These are phyloP conservation scores for Mesorhabditis spiculigera DNA, from an alignment of 2,888 invertebrate species.

Conservation along the genomic window DNA sequence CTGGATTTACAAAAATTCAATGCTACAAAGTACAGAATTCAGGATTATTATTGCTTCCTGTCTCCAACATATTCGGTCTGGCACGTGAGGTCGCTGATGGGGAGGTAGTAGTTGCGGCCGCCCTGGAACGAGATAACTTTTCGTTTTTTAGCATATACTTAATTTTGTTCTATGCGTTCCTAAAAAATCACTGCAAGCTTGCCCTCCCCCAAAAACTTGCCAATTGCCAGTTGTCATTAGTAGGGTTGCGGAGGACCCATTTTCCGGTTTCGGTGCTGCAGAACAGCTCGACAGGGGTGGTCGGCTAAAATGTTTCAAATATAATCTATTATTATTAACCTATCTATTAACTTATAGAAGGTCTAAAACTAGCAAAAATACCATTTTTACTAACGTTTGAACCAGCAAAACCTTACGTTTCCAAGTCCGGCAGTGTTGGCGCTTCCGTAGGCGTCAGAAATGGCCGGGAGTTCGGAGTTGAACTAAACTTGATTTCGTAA, in stretches of 20 bases:
- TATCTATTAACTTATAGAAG: too few species aligned
- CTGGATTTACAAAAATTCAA: too few species aligned
- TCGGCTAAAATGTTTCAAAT: not conserved
- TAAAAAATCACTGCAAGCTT: too few species aligned
- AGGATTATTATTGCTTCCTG: not conserved
- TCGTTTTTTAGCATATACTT: too few species aligned
- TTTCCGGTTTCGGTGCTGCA: conserved; percentile 3
- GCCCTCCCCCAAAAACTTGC: not conserved
- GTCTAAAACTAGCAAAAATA: not conserved
- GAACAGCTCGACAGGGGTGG: conserved; percentile 5
- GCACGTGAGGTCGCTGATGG: not conserved
- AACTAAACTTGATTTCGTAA: not conserved
- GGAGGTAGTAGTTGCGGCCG: not conserved
- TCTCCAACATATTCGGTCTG: not conserved
- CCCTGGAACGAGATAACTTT: not conserved
- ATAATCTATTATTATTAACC: too few species aligned
- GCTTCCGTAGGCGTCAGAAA: not conserved
- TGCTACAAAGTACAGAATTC: too few species aligned
- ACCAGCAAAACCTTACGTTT: not conserved
- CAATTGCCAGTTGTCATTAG: conserved; percentile 4
- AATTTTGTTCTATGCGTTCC: too few species aligned
- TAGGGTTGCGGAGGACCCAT: not conserved
- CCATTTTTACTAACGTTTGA: not conserved
- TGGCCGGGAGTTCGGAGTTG: conserved; percentile 5
- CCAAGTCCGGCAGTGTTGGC: conserved; percentile 6